Percentiles rank a stretch among this genome's conserved stretches.
Conservation (phyloP, 2,888 invertebrate genomes). For the Doris montereyensis region DNA sequence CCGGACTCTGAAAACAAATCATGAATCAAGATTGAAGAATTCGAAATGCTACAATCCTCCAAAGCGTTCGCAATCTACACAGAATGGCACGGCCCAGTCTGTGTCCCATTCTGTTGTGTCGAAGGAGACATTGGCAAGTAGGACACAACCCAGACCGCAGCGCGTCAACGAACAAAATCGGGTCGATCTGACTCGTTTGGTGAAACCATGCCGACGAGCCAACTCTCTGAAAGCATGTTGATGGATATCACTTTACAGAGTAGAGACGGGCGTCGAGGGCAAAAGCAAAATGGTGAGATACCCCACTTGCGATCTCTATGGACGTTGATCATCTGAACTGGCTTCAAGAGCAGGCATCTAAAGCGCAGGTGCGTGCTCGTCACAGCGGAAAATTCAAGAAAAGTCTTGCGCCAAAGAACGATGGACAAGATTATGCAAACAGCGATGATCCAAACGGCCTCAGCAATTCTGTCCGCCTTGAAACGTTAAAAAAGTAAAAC, state of each 20-base stretch:
- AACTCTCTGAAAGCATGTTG: slow-evolving; percentile 47
- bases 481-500: background rate
- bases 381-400: slow-evolving; percentile 23
- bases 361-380: slow-evolving; percentile 53
- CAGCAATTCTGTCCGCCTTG: background rate
- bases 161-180: slow-evolving; percentile 22
- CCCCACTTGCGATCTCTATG: slow-evolving; percentile 70
- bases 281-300: slow-evolving; percentile 51
- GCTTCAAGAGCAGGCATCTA: slow-evolving; percentile 67
- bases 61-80: background rate
- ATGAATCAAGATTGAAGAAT: slow-evolving; percentile 60
- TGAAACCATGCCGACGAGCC: slow-evolving; percentile 18
- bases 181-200: slow-evolving; percentile 33
- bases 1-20: slow-evolving; percentile 65
- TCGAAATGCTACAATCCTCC: slow-evolving; percentile 69
- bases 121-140: background rate
- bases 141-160: background rate
- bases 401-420: background rate
- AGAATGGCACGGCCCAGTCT: background rate
- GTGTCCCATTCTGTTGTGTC: background rate
- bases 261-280: slow-evolving; percentile 57
- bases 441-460: background rate
- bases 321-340: slow-evolving; percentile 70
- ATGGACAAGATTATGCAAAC: background rate
- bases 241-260: slow-evolving; percentile 68